These are phyloP conservation scores for Trachelus troglodyta DNA, from an alignment of 2,888 invertebrate genomes.

Conservation along the genomic window DNA sequence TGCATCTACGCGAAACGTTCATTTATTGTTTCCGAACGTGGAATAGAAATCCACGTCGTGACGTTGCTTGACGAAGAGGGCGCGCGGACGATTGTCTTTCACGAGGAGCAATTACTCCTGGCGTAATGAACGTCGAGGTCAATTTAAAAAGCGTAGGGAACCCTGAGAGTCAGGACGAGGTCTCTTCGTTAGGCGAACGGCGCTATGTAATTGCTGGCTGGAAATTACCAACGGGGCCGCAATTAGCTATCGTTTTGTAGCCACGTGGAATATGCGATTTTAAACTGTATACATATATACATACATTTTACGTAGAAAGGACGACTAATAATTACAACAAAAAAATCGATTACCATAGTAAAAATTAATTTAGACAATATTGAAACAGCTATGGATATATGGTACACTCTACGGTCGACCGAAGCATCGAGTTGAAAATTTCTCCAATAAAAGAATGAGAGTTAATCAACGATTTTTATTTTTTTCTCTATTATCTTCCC, in stretches of 20 bases:
- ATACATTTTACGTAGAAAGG: background rate
- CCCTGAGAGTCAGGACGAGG: background rate
- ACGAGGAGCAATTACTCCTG: background rate
- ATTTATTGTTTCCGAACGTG: background rate
- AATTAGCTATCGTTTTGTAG: background rate
- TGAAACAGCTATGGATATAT: background rate
- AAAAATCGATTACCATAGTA: background rate
- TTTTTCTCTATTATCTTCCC: background rate
- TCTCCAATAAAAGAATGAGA: background rate
- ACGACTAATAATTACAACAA: background rate
- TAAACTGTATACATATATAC: background rate
- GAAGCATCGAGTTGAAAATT: background rate
- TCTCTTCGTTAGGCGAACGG: background rate
- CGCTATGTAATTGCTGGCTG: background rate
- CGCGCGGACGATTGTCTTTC: background rate
- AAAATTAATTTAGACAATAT: background rate
- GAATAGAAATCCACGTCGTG: background rate
- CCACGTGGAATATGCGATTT: background rate
- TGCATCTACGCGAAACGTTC: background rate
- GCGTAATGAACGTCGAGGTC: background rate
- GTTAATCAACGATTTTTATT: background rate
- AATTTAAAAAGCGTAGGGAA: background rate
- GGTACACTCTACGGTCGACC: background rate
- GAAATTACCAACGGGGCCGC: background rate
- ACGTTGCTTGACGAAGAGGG: slow-evolving; percentile 1